These are phyloP conservation scores for Chrysolina americana DNA, from an alignment of 2,888 invertebrate genomes.

Conservation along the genomic window DNA sequence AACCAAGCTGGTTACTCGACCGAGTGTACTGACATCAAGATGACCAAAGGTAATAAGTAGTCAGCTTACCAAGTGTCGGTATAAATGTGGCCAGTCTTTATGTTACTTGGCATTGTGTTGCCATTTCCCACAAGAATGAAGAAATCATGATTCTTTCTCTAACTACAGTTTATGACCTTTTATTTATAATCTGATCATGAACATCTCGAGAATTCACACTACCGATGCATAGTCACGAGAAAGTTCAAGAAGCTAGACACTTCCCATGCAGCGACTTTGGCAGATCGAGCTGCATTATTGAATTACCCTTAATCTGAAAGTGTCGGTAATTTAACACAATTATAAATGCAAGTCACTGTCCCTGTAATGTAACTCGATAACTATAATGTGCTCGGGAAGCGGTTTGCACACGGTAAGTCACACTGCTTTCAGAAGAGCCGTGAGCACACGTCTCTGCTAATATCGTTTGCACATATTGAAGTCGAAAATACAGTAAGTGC, in stretches of 20 bases:
- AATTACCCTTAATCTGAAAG: constrained; percentile 61
- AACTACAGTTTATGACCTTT: too few species aligned
- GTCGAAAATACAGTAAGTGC: constrained; percentile 47
- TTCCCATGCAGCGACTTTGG: constrained; percentile 40
- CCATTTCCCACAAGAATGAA: too few species aligned
- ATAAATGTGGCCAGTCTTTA: too few species aligned
- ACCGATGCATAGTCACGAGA: background rate
- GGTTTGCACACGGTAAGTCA: constrained; percentile 49
- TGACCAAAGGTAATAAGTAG: too few species aligned
- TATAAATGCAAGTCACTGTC: constrained; percentile 60
- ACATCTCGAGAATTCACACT: background rate
- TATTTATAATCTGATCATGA: too few species aligned
- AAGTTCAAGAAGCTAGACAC: constrained; percentile 21
- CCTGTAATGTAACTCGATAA: constrained; percentile 52
- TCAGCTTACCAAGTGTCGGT: too few species aligned
- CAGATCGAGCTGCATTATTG: constrained; percentile 55
- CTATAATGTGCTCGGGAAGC: constrained; percentile 44
- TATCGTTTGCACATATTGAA: constrained; percentile 52
- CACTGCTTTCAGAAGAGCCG: constrained; percentile 43
- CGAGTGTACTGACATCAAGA: too few species aligned
- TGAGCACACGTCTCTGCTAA: constrained; percentile 48
- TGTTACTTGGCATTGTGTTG: too few species aligned
- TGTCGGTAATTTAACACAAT: constrained; percentile 63
- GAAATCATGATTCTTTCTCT: too few species aligned
- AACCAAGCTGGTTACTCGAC: too few species aligned